Conservation (phyloP, 2,888 invertebrate species). For the Zygogramma bicolorata region DNA sequence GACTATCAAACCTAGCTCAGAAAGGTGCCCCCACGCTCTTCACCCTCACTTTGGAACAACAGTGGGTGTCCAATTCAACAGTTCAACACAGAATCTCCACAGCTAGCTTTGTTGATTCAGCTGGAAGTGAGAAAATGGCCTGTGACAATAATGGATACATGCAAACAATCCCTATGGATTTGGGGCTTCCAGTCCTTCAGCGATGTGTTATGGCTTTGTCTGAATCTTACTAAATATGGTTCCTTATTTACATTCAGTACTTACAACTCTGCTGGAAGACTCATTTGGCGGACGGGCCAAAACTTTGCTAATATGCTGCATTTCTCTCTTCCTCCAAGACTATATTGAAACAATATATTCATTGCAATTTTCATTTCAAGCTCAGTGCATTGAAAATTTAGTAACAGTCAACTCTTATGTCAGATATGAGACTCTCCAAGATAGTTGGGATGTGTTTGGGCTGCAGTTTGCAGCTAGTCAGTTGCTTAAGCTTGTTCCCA, state of each 20-base stretch:
- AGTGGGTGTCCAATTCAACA: constrained; percentile 75
- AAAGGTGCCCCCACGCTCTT: constrained; percentile 76
- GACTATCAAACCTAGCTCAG: constrained; percentile 72
- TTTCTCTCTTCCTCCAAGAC: constrained; percentile 78
- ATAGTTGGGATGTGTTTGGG: constrained; percentile 72
- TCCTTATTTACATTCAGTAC: constrained; percentile 75
- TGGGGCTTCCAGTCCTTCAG: constrained; percentile 76
- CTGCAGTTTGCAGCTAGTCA: constrained; percentile 87
- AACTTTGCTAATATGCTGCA: constrained; percentile 78
- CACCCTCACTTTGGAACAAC: constrained; percentile 80
- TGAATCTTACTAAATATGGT: constrained; percentile 62
- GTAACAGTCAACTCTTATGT: constrained; percentile 77
- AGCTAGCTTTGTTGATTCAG: constrained; percentile 77
- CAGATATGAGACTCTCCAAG: constrained; percentile 56
- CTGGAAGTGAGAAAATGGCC: constrained; percentile 69
- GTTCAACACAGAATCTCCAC: constrained; percentile 80
- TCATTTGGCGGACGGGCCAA: constrained; percentile 83
- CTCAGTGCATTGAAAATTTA: constrained; percentile 77
- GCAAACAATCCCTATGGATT: constrained; percentile 71
- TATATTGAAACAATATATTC: constrained; percentile 78
- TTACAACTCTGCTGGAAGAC: constrained; percentile 78
- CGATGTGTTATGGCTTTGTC: constrained; percentile 74
- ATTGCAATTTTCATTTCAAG: constrained; percentile 75
- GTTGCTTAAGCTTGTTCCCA: constrained; percentile 84
- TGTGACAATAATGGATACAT: constrained; percentile 65